phyloP scores from a whole-genome alignment of 2,797 vertebrate genomes.

The Phaenicophaeus curvirostris region DNA sequence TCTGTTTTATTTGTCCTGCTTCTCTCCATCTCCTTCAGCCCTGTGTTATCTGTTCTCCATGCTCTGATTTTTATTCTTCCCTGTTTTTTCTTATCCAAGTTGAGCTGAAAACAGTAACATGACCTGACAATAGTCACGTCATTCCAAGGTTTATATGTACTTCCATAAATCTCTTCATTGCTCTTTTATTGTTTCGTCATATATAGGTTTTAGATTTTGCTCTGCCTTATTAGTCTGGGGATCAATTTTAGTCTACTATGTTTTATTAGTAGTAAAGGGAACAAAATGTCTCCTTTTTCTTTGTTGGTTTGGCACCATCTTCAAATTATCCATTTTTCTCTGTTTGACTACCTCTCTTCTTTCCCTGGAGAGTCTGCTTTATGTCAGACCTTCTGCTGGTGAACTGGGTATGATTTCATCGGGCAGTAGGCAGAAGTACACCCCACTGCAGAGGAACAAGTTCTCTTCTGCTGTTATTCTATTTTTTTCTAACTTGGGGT shows the following conservation, averaged over 20 bases:
- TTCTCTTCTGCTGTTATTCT: constrained; percentile 12
- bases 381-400: constrained; percentile 12
- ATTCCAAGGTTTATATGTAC: constrained; percentile 65
- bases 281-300: not conserved
- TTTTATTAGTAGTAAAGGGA: constrained; percentile 40
- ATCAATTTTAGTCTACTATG: constrained; percentile 15
- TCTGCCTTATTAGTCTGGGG: constrained; percentile 17
- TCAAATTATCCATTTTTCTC: constrained; percentile 12
- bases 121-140: constrained; percentile 55
- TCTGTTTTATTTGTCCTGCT: constrained; percentile 9
- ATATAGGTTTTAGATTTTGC: constrained; percentile 39
- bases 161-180: constrained; percentile 74
- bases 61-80: constrained; percentile 62
- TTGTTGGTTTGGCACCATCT: constrained; percentile 15
- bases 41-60: not conserved
- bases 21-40: not conserved
- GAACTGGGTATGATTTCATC: constrained; percentile 14
- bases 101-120: constrained; percentile 66
- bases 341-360: not conserved
- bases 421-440: not conserved
- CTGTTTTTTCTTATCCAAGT: constrained; percentile 40
- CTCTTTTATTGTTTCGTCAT: constrained; percentile 59
- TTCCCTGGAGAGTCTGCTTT: constrained; percentile 15
- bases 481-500: not conserved
- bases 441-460: not conserved